Base-by-base conservation (phyloP, 92 coral and sea anemone genomes). In the Zoanthus solanderi region DNA sequence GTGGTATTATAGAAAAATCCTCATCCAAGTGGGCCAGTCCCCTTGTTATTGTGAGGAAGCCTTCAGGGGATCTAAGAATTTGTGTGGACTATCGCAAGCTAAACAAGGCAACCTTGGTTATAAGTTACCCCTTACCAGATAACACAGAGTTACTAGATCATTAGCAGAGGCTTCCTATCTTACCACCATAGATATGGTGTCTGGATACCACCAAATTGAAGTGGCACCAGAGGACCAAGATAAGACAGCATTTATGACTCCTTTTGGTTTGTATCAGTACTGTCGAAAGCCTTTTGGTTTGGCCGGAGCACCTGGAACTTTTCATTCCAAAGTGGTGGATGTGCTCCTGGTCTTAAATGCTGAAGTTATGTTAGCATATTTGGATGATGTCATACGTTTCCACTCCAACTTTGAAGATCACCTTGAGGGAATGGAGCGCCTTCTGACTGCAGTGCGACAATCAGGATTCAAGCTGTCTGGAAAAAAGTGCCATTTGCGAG, bases 351-450 rank as follows among this genome's bases (percentile, higher is more conserved):
- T 76, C 80, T 76, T 76, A 76, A 83, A 90, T 29, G 79, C 90
- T 52, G 90, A 93, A 57, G 84, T 87, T 84, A 88, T 88, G 75
- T 84, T 93, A 80, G 91, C 90, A 3, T 90, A 88, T 71, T 31
- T 93, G 31, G 93, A 93, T 81, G 88, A 88, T 80, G 93, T 90
- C 66, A 90, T 93, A 52, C 88, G 92, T 72, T 93, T 87, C 61
- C 91, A 76, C 84, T 69, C 89, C 7, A 79, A 71, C 23, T 90
- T 90, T 78, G 92, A 90, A 78, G 79, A 93, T 45, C 93, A 88
- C 78, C 77, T 87, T 45, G 71, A 91, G 78, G 91, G 90, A 18
- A 57, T 82, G 54, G 74, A 71, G 18, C 77, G 89, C 61, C 50
- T 89, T 87, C 83, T 89, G 56, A 32, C 77, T 9, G 81, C 89